Evolutionary conservation across 30 jellyfish, hydroid and myxozoan species (phyloP).

Genomic region (Turritopsis dohrnii): DNA sequence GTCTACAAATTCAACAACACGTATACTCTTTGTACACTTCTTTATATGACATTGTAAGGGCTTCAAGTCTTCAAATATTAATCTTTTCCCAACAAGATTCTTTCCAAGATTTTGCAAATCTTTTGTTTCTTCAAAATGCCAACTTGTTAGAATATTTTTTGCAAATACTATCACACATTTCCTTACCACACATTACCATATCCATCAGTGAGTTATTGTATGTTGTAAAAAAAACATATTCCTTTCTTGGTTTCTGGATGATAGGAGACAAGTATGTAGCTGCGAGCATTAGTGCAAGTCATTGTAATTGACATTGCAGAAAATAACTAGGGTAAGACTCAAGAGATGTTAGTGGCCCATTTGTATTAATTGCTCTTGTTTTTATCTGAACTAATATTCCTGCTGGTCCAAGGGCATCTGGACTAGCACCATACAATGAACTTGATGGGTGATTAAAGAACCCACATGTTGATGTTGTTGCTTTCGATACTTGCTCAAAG

Average conservation of each 20-base stretch:
- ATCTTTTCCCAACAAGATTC: neutral
- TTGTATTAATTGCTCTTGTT: slow-evolving; percentile 15
- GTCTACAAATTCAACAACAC: slow-evolving; percentile 3
- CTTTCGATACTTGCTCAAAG: slow-evolving; percentile 10
- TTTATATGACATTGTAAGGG: neutral
- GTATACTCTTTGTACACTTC: neutral
- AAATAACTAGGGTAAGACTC: neutral
- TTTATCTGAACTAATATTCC: slow-evolving; percentile 12
- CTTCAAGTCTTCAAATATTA: neutral
- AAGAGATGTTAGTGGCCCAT: slow-evolving; percentile 12
- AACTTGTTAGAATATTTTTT: neutral
- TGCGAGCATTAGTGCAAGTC: slow-evolving; percentile 11
- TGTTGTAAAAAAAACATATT: neutral
- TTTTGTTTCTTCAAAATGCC: neutral
- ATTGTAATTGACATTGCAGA: slow-evolving; percentile 21
- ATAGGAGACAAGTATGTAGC: slow-evolving; percentile 4
- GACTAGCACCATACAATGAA: slow-evolving; percentile 18
- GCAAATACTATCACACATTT: slow-evolving; percentile 3
- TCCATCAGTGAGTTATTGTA: neutral
- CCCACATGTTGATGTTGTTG: slow-evolving; percentile 20
- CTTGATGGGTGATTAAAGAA: slow-evolving; percentile 9
- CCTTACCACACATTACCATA: neutral
- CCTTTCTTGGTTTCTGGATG: slow-evolving; percentile 13
- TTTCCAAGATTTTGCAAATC: slow-evolving; percentile 1
- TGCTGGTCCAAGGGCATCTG: slow-evolving; percentile 22